These are phyloP conservation scores for Miniopterus natalensis DNA, from an alignment of 2,113 vertebrate species.

Conservation along the genomic window DNA sequence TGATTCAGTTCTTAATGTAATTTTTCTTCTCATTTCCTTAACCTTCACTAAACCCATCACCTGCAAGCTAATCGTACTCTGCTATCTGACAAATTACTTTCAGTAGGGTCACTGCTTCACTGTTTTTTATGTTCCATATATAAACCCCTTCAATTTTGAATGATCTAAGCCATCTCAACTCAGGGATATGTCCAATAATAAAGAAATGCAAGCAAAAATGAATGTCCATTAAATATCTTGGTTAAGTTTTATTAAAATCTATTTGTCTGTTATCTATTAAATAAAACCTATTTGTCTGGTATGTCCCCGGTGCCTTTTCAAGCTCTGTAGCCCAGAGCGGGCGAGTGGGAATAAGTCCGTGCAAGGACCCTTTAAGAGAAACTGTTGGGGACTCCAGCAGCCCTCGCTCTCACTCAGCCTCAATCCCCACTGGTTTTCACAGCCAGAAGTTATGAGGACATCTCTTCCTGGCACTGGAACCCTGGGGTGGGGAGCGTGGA, in stretches of 20 bases:
- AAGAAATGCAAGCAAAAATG: not conserved
- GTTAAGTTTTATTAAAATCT: not conserved
- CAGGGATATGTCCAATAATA: not conserved
- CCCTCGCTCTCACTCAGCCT: not conserved
- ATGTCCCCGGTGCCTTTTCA: not conserved
- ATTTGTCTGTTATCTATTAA: not conserved
- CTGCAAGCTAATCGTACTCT: not conserved
- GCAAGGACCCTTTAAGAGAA: not conserved
- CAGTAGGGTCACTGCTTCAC: not conserved
- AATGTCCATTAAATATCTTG: not conserved
- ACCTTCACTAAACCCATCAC: not conserved
- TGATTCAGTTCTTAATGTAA: not conserved
- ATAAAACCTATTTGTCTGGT: not conserved
- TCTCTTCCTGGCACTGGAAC: not conserved
- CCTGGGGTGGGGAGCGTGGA: not conserved
- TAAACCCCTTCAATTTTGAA: not conserved
- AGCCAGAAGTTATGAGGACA: not conserved
- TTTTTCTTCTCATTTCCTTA: constrained; percentile 27
- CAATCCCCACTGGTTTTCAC: not conserved
- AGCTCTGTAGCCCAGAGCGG: no score
- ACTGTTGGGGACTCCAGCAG: not conserved
- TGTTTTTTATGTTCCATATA: not conserved
- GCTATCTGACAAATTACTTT: not conserved
- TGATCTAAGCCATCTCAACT: not conserved
- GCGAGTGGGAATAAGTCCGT: not conserved